These are phyloP conservation scores for Ooceraea biroi DNA, from an alignment of 1,140 invertebrate species.

Conservation along the genomic window DNA sequence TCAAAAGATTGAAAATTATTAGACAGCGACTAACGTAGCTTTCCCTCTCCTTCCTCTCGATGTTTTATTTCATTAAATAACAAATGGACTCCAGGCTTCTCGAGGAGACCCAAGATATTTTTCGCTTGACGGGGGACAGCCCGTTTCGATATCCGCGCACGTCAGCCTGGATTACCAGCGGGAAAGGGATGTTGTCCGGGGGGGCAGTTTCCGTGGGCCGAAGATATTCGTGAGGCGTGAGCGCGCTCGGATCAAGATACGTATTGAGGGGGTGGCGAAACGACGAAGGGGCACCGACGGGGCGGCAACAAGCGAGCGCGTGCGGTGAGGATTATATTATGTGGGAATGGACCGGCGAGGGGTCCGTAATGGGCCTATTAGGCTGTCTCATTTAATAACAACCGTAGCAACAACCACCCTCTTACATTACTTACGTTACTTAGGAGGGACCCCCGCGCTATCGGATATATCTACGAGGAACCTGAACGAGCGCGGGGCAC, in stretches of 20 bases:
- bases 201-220: conserved; percentile 50
- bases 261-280: conserved; percentile 71
- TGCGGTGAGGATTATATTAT: conserved; percentile 85
- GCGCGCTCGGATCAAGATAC: conserved; percentile 74
- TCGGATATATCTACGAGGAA: conserved; percentile 78
- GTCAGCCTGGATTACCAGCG: conserved; percentile 34
- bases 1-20: conserved; percentile 18
- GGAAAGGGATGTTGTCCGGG: conserved; percentile 5
- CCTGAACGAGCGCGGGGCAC: conserved; percentile 73
- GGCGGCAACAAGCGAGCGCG: conserved; percentile 68
- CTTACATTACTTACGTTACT: conserved; percentile 85
- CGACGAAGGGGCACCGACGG: conserved; percentile 64
- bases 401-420: conserved; percentile 84
- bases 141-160: conserved; percentile 31
- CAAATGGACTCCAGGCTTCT: conserved; percentile 1
- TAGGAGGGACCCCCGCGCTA: conserved; percentile 64
- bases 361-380: conserved; percentile 86
- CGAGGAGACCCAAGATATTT: conserved; percentile 5
- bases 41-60: too few species aligned
- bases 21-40: background rate
- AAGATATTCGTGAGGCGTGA: conserved; percentile 45
- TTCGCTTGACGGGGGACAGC: conserved; percentile 7
- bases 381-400: conserved; percentile 87
- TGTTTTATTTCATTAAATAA: background rate
- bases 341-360: conserved; percentile 83